Evolutionary conservation across 30 jellyfish, hydroid and myxozoan species (phyloP), one percentile per base, ranked within the genome.

Genomic region (Rhopilema esculentum): DNA sequence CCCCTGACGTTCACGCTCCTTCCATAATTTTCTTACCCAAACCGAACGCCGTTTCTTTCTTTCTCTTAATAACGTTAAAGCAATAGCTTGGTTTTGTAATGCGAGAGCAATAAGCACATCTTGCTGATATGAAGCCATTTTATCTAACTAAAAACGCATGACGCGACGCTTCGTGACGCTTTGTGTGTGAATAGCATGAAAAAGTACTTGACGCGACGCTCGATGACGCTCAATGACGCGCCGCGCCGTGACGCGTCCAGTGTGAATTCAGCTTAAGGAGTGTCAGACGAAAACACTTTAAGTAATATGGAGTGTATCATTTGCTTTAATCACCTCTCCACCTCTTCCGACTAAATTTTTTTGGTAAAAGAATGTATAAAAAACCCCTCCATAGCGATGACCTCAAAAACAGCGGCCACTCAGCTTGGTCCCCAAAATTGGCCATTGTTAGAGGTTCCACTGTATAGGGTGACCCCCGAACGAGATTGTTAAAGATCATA

Each of bases 1-100:
- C 61, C 77, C 88, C 67, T 53, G 77, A 24, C 77, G 22, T 28
- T 81, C 71, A 16, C 91, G 69, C 19, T 48, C 68, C n/a, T 66
- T 69, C 91, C 91, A 81, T 66, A 81, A 26, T 64, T 62, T 27
- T 65, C 84, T 81, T 21, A 81, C 84, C 91, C 92, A 0, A 32
- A 50, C 27, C 1, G 69, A 62, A 20, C 90, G 68, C 16, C 49
- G 29, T 48, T 80, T 63, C 19, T 80, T 80, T 23, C n/a, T n/a
- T n/a, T 66, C 32, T 28, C 50, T 31, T 50, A 29, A 18, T 64
- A 80, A 19, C 25, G 25, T 1, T 63, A 80, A 64, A 29, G 90
- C 90, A 65, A 65, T 29, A 20, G 71, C 70, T 30, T 31, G 82
- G 40, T 80, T 80, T 80, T 65, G 90, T 52, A 62, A 69, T 9